phyloP scores from a whole-genome alignment of 2,797 vertebrate species.

The Hydrolagus colliei region DNA sequence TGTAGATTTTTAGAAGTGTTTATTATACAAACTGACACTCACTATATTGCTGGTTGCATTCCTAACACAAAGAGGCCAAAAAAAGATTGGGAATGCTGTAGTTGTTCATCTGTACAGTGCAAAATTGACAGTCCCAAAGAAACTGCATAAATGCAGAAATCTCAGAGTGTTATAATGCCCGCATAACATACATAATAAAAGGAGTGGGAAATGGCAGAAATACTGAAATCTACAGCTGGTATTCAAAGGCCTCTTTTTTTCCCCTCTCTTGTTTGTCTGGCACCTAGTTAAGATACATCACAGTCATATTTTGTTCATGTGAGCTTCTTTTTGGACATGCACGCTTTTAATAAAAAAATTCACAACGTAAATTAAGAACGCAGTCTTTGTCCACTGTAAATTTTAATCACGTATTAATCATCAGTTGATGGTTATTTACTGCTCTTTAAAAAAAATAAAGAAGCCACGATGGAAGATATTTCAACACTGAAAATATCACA shows the following conservation, averaged over 20 bases:
- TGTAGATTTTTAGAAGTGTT: neutral
- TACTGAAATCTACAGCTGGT: conserved; percentile 1
- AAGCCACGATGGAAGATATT: neutral
- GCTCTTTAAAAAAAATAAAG: neutral
- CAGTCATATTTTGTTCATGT: conserved; percentile 1
- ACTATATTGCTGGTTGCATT: conserved; percentile 21
- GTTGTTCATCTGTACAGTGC: conserved; percentile 26
- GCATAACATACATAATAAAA: conserved; percentile 24
- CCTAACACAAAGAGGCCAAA: conserved; percentile 14
- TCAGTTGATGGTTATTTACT: conserved; percentile 10
- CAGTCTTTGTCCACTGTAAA: neutral
- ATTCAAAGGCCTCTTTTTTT: conserved; percentile 19
- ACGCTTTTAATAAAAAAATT: no score
- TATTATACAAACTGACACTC: conserved; percentile 32
- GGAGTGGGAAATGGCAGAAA: conserved; percentile 15
- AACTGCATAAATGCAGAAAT: conserved; percentile 30
- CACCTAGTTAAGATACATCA: neutral
- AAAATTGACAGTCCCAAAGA: conserved; percentile 28
- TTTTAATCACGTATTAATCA: neutral
- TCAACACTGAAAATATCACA: neutral
- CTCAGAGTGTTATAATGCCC: conserved; percentile 19
- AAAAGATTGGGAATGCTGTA: conserved; percentile 27
- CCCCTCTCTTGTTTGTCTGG: neutral
- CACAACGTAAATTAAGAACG: no score
- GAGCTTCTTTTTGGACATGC: neutral